Evolutionary conservation across 30 jellyfish, hydroid and myxozoan species (phyloP), one percentile per base, ranked within the genome.

Genomic region (Cassiopea andromeda): DNA sequence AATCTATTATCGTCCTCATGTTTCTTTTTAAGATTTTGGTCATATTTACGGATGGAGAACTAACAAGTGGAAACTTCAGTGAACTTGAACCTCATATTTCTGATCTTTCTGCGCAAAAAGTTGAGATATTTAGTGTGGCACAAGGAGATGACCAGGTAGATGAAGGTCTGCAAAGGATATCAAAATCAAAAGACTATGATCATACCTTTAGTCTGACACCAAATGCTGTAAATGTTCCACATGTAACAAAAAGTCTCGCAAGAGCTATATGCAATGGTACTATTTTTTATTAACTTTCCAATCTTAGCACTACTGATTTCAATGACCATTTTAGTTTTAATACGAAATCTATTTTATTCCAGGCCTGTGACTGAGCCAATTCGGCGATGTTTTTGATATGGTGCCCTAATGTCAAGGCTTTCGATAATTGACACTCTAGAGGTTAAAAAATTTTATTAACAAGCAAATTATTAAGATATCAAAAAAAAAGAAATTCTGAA

Each of bases 11-110:
- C 8, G 46, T 46, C 64, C 12, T 54, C 12, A 54, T 54, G 12
- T 54, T 3, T 19, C 75, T 19, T 6, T 70, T 46, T 45, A 7
- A 87, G 94, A 90, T 93, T 0, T 81, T 96, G n/a, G 95, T 92
- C 7, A 73, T 91, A 38, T 81, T 77, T 19, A 91, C 99, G 4
- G 99, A 96, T 75, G 99, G 99, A 0, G 97, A 96, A 69, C 48
- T 85, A 3, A 87, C 97, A 54, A 92, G 97, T 89, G 97, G 91
- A 4, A 69, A 81, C 60, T 92, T 61, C 68, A 48, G 59, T 15
- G 97, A 83, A 18, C 86, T 85, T 1, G 89, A 85, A 48, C 59
- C 60, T 13, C 69, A 69, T 19, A 45, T 85, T 15, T 50, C 16
- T 6, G 94, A 81, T 43, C 90, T 92, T 73, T 79, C 93, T 16